phyloP scores from a whole-genome alignment of 53 echinoderm and acorn worm genomes.

The Zoroaster sp. region DNA sequence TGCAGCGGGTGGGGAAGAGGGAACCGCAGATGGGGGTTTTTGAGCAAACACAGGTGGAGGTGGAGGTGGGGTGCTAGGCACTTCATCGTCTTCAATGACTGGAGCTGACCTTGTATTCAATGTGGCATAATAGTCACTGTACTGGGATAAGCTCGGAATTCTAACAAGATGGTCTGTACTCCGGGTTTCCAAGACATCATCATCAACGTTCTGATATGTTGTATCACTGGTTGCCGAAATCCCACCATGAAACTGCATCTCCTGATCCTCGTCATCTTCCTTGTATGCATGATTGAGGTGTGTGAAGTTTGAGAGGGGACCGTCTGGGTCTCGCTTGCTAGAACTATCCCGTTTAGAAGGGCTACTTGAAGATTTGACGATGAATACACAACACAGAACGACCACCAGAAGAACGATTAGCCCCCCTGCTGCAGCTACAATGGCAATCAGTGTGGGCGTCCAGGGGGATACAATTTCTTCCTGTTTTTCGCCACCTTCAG shows the following conservation, averaged over 20 bases:
- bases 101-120: constrained; percentile 18
- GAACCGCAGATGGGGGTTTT: background rate
- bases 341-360: background rate
- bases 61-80: constrained; percentile 31
- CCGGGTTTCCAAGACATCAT: background rate
- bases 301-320: constrained; percentile 51
- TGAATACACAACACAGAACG: constrained; percentile 1
- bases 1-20: background rate
- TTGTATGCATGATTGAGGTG: constrained; percentile 73
- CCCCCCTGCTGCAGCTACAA: constrained; percentile 51
- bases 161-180: constrained; percentile 45
- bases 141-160: constrained; percentile 57
- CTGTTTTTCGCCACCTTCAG: background rate
- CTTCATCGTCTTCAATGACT: background rate
- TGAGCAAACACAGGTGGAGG: constrained; percentile 33
- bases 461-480: background rate
- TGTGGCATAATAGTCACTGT: constrained; percentile 39
- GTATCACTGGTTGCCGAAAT: background rate
- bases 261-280: constrained; percentile 2
- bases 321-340: background rate
- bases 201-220: constrained; percentile 39
- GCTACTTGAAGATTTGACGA: background rate
- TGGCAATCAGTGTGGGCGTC: constrained; percentile 51
- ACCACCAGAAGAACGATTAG: constrained; percentile 39
- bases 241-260: constrained; percentile 48